Percentiles rank a stretch among this genome's conserved stretches.
Conservation (phyloP, 1,140 invertebrate species). For the Aphelinus certus region DNA sequence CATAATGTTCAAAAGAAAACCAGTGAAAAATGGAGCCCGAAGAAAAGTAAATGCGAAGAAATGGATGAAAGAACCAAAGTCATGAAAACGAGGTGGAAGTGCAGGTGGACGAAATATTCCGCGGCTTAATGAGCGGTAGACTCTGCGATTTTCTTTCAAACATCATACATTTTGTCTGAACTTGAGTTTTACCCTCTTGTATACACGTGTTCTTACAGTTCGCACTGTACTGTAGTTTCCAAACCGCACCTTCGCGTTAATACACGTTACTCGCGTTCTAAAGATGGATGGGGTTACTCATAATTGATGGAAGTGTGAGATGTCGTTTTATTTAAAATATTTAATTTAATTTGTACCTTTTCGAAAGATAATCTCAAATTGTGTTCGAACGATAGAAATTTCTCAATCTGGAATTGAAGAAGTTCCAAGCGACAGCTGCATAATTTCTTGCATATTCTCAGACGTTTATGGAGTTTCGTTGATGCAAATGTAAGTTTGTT, state of each 20-base stretch:
- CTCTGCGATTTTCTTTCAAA: conserved; percentile 3
- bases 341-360: no score
- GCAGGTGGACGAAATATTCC: not conserved
- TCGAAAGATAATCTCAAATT: no score
- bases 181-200: not conserved
- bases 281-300: conserved; percentile 4
- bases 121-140: not conserved
- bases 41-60: not conserved
- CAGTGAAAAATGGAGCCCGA: no score
- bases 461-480: not conserved
- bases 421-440: no score
- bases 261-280: conserved; percentile 1
- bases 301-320: not conserved
- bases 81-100: not conserved
- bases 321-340: no score
- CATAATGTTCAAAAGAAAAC: not conserved
- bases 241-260: not conserved
- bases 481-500: not conserved
- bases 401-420: no score
- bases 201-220: not conserved
- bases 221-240: not conserved
- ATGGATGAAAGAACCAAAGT: not conserved
- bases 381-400: no score
- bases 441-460: no score
- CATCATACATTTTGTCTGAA: not conserved